Evolutionary conservation across 1,140 invertebrate genomes (phyloP).

Genomic region (Helicoverpa armigera): DNA sequence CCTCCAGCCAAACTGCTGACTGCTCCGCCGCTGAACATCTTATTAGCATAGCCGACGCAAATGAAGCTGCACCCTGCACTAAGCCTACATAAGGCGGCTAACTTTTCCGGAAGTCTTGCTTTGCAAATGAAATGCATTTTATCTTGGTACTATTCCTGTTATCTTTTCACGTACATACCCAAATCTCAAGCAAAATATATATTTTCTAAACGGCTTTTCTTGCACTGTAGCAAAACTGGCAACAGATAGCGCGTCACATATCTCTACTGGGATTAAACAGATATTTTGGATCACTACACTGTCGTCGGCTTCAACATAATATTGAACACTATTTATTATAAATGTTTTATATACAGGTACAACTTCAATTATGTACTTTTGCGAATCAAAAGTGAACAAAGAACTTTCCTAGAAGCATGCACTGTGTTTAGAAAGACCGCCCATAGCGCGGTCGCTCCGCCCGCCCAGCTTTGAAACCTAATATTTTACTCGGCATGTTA

Average conservation of each 20-base stretch:
- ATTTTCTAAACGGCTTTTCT: slow-evolving; percentile 21
- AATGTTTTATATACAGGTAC: slow-evolving; percentile 1
- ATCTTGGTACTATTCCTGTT: slow-evolving; percentile 34
- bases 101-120: slow-evolving; percentile 34
- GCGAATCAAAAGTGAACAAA: slow-evolving; percentile 46
- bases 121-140: slow-evolving; percentile 45
- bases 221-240: neutral
- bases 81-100: slow-evolving; percentile 41
- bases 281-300: neutral
- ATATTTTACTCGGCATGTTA: slow-evolving; percentile 46
- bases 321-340: slow-evolving; percentile 2
- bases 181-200: slow-evolving; percentile 16
- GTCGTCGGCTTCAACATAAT: neutral
- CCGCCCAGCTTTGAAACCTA: slow-evolving; percentile 47
- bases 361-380: slow-evolving; percentile 19
- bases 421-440: slow-evolving; percentile 42
- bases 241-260: slow-evolving; percentile 7
- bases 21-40: slow-evolving; percentile 72
- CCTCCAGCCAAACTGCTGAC: slow-evolving; percentile 75
- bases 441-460: slow-evolving; percentile 35
- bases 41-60: slow-evolving; percentile 80
- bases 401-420: slow-evolving; percentile 39
- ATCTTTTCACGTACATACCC: slow-evolving; percentile 20
- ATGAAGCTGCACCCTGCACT: slow-evolving; percentile 72
- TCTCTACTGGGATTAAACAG: neutral